Evolutionary conservation across 2,113 vertebrate genomes (phyloP), one percentile per base, ranked within the genome.

Genomic region (Cettia cetti): DNA sequence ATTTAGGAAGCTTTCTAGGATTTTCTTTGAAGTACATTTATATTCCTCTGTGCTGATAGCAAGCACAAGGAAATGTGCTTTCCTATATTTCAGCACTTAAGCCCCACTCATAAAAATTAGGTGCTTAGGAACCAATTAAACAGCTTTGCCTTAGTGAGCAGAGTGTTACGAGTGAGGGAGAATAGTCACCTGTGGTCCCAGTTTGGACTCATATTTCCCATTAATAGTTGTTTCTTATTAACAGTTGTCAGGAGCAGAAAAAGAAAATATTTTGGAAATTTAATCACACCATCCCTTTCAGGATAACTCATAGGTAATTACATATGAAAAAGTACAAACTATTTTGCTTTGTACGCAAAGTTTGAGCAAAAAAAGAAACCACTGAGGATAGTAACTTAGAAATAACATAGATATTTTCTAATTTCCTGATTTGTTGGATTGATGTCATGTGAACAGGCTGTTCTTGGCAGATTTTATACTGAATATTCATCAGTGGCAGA

Each of bases 111-210:
- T 65, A 90, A 93, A 92, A 96, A 95, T 90, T 27, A 95, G 93
- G 88, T 96, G 96, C 94, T 96, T 88, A 92, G 96, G 95, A 96
- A 95, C 95, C 94, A 97, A 97, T 96, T 96, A 96, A 95, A 78
- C 4, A 88, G 68, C 86, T 89, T 92, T 91, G 37, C 49, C 50
- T 89, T 86, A 89, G 83, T 71, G 71, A 95, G 70, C 42, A 82
- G 70, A 33, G 15, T 60, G 53, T 60, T 88, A 72, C 15, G 42
- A 66, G 72, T 26, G 53, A 94, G 86, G 53, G 28, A 78, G 69
- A 79, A 69, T 0, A 90, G 82, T 93, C 75, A 90, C 75, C 82
- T 77, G 66, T 44, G 90, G 71, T 95, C 74, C 79, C 78, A 86
- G 45, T 22, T 37, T 52, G 57, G 83, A 64, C 39, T 96, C 89